Evolutionary conservation across 2,888 invertebrate genomes (phyloP).

Genomic region (Acholoe squamosa): DNA sequence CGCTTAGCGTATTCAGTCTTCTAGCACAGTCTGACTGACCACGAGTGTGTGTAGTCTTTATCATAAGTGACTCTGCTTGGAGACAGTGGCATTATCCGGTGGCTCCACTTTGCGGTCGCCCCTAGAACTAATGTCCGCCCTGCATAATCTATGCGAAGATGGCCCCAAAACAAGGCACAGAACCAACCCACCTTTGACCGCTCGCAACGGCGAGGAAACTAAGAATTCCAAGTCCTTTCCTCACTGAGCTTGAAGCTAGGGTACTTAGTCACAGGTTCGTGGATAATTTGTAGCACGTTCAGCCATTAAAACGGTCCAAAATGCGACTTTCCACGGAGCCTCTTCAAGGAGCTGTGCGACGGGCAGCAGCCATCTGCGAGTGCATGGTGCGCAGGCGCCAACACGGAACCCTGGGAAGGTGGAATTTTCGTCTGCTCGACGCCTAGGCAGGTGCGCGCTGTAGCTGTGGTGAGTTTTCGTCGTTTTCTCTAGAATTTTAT

Average conservation of each 20-base stretch:
- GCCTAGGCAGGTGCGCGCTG: neutral
- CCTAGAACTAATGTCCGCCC: slow-evolving; percentile 9
- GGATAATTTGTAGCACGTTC: neutral
- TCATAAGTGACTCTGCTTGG: neutral
- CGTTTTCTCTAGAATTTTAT: neutral
- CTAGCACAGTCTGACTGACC: neutral
- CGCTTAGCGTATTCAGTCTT: slow-evolving; percentile 1
- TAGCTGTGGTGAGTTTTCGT: neutral
- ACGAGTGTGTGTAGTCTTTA: neutral
- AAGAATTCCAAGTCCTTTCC: neutral
- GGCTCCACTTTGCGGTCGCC: neutral
- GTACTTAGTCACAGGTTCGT: slow-evolving; percentile 3
- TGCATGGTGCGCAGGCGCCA: slow-evolving; percentile 38
- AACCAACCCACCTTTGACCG: slow-evolving; percentile 43
- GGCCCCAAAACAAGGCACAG: slow-evolving; percentile 33
- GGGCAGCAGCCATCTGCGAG: slow-evolving; percentile 10
- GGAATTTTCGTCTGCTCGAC: slow-evolving; percentile 22
- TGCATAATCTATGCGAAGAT: slow-evolving; percentile 56
- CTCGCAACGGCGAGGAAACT: slow-evolving; percentile 21
- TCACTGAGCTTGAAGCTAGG: neutral
- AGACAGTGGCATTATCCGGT: neutral
- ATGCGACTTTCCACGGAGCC: neutral
- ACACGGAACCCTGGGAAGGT: slow-evolving; percentile 14
- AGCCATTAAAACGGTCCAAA: neutral
- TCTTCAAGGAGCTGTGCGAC: neutral